A percentile compares a stretch with the other conserved stretches of the same genome.
Evolutionary conservation across 2,888 invertebrate genomes (phyloP).

Genomic region (Chrysomela aeneicollis): DNA sequence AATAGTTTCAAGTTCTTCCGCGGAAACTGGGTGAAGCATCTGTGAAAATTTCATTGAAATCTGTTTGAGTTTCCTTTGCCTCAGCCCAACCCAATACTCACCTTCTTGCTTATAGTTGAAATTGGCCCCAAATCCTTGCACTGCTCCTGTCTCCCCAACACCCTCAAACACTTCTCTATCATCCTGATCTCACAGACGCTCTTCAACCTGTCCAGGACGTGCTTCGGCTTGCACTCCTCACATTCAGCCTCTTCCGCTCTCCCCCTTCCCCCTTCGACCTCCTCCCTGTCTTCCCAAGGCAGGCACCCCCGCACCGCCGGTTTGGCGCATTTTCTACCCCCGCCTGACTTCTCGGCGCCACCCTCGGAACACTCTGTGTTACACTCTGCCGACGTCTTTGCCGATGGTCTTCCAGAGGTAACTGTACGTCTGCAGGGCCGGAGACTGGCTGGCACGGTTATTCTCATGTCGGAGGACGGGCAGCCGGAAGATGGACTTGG

Average conservation of each 20-base stretch:
- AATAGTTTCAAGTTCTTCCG: no score
- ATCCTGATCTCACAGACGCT: constrained; percentile 38
- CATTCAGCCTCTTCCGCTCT: constrained; percentile 1
- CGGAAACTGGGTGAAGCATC: no score
- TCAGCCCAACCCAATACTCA: no score
- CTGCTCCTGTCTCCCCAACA: constrained; percentile 24
- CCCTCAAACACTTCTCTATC: constrained; percentile 36
- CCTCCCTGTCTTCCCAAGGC: constrained; percentile 42
- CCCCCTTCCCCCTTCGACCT: background rate
- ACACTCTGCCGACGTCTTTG: constrained; percentile 21
- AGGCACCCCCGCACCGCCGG: constrained; percentile 35
- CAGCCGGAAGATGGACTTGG: constrained; percentile 38
- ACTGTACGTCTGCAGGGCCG: constrained; percentile 44
- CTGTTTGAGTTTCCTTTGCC: background rate
- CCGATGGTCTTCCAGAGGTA: constrained; percentile 42
- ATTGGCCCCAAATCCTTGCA: constrained; percentile 32
- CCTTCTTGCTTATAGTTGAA: constrained; percentile 24
- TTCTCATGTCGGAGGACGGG: constrained; percentile 30
- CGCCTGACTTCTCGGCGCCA: background rate
- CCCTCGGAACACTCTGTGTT: constrained; percentile 6
- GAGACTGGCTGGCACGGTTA: constrained; percentile 23
- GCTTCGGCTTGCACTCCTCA: constrained; percentile 38
- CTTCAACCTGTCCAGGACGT: constrained; percentile 34
- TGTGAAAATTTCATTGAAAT: constrained; percentile 5
- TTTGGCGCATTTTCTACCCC: constrained; percentile 1